Conservation (phyloP, 2,797 vertebrate genomes). For the Huso huso region DNA sequence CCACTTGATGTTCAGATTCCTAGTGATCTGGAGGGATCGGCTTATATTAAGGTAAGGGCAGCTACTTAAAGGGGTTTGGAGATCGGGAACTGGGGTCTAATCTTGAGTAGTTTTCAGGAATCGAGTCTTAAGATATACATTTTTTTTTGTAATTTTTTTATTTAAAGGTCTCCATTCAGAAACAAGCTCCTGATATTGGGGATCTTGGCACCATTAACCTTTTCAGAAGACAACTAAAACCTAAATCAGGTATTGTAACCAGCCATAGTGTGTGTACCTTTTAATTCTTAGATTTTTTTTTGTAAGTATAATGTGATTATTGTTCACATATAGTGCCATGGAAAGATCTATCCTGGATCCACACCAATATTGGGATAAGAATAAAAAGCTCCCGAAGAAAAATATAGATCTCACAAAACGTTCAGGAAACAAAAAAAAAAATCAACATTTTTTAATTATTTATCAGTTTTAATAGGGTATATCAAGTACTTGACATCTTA, state of each 20-base stretch:
- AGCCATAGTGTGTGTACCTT: background rate
- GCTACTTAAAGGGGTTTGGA: background rate
- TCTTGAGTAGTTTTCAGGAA: too few species aligned
- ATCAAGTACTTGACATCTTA: too few species aligned
- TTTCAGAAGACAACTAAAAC: slow-evolving; percentile 80
- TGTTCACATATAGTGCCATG: background rate
- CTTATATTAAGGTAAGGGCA: slow-evolving; percentile 82
- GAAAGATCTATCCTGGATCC: too few species aligned
- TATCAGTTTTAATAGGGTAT: too few species aligned
- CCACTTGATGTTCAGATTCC: slow-evolving; percentile 91
- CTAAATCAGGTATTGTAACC: slow-evolving; percentile 62
- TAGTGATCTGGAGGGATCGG: slow-evolving; percentile 92
- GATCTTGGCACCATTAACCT: slow-evolving; percentile 89
- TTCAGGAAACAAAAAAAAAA: too few species aligned
- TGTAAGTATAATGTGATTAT: background rate
- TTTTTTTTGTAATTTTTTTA: background rate
- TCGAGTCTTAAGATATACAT: background rate
- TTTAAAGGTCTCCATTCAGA: slow-evolving; percentile 91
- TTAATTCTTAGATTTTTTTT: background rate
- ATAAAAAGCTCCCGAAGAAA: too few species aligned
- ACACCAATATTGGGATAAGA: too few species aligned
- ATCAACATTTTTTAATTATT: too few species aligned
- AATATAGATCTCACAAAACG: too few species aligned
- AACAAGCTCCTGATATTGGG: slow-evolving; percentile 91
- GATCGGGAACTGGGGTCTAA: too few species aligned